phyloP scores from a whole-genome alignment of 1,140 invertebrate species.

The Prorops nasuta region DNA sequence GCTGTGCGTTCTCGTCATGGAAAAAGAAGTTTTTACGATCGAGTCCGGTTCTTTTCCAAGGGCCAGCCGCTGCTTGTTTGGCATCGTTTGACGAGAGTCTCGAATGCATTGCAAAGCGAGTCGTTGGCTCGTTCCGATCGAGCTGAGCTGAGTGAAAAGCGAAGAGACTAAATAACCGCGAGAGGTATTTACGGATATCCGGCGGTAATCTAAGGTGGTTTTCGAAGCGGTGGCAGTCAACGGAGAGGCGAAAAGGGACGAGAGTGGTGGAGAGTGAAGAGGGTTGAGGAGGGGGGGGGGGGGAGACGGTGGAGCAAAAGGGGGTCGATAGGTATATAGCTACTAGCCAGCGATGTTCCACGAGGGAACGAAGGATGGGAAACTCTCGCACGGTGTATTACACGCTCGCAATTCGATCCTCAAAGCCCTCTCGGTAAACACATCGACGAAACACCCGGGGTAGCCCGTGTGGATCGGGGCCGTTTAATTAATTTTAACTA shows the following conservation, averaged over 20 bases:
- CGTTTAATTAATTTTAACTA: slow-evolving; percentile 34
- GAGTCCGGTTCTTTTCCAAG: slow-evolving; percentile 8
- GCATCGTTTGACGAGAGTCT: slow-evolving; percentile 23
- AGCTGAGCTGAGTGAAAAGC: too few species aligned
- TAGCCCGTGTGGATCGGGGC: background rate
- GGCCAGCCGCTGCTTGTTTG: slow-evolving; percentile 4
- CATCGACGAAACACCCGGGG: slow-evolving; percentile 17
- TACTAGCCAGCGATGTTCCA: too few species aligned
- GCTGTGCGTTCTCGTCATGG: too few species aligned
- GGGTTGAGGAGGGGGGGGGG: background rate
- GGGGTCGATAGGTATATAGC: too few species aligned
- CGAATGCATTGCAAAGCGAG: too few species aligned
- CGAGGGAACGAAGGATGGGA: slow-evolving; percentile 17
- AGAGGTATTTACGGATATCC: slow-evolving; percentile 33
- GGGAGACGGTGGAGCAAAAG: background rate
- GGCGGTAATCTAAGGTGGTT: slow-evolving; percentile 22
- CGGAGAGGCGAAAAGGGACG: slow-evolving; percentile 1
- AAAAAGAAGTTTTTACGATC: too few species aligned
- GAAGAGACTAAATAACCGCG: slow-evolving; percentile 22
- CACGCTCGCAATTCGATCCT: slow-evolving; percentile 32
- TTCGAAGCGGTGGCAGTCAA: slow-evolving; percentile 21
- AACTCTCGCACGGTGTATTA: slow-evolving; percentile 20
- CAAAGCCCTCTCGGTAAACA: slow-evolving; percentile 29
- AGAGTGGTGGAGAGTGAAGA: background rate
- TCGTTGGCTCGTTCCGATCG: too few species aligned